A percentile compares a stretch with the other conserved stretches of the same genome.
phyloP scores from a whole-genome alignment of 2,797 vertebrate species.

The Eospalax fontanierii region DNA sequence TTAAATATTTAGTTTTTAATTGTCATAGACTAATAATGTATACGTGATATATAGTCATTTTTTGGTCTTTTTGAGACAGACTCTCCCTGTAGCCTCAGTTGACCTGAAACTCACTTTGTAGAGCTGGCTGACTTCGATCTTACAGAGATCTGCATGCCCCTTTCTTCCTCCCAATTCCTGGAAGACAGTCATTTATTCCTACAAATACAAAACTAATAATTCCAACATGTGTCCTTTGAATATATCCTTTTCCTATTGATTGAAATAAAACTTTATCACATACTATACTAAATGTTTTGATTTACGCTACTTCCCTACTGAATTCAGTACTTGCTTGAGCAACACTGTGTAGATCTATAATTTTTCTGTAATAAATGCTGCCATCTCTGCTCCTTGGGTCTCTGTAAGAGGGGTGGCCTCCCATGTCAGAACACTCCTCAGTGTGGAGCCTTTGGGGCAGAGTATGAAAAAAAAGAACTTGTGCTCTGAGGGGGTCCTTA shows the following conservation, averaged over 20 bases:
- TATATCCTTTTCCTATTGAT: background rate
- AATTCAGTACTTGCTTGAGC: background rate
- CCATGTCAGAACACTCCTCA: background rate
- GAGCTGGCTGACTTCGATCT: too few species aligned
- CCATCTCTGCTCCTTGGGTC: background rate
- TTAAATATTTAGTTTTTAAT: constrained; percentile 52
- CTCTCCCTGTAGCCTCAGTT: too few species aligned
- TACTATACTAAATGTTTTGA: constrained; percentile 30
- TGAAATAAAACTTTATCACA: constrained; percentile 36
- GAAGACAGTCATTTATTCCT: too few species aligned
- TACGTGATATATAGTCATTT: background rate
- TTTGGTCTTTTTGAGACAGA: too few species aligned
- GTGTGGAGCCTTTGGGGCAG: background rate
- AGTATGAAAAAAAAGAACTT: background rate
- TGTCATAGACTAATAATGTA: background rate
- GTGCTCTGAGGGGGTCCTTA: background rate
- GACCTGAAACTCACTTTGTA: too few species aligned
- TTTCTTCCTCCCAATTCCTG: too few species aligned
- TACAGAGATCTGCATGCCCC: too few species aligned
- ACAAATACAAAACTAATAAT: constrained; percentile 39
- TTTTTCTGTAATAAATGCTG: constrained; percentile 5
- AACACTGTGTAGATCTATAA: background rate
- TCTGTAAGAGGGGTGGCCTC: background rate
- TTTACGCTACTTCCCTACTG: background rate
- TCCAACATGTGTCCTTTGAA: background rate